Base-by-base conservation (phyloP, 2,113 vertebrate genomes). In the Hirundichthys speculiger region DNA sequence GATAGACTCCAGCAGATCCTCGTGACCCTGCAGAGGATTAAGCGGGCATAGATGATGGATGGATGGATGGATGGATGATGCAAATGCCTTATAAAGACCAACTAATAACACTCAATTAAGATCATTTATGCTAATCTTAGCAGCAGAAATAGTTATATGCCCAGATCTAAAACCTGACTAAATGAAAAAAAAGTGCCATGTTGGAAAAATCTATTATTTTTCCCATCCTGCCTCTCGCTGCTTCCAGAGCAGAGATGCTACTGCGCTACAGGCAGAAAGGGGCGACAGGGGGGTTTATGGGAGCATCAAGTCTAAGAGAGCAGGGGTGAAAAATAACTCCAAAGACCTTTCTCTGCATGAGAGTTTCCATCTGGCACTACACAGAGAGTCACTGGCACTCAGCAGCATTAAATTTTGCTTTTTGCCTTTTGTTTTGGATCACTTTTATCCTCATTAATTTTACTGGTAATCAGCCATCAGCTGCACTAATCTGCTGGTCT, bases 311-410 rank as follows among this genome's bases (percentile, higher is more conserved):
- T 74, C 70, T 66, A 40, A 69, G 59, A 82, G 68, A 83, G 57
- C 63, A 39, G 42, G 30, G 9, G 65, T 34, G 57, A 77, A 85
- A 41, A 86, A 84, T 80, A 86, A 76, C 64, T 84, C 72, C 58
- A 61, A 64, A 81, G 60, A 77, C 53, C 63, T 75, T 82, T 73
- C 62, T 61, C 72, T 73, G 58, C 73, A 73, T 19, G 67, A 71
- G 58, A 73, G 64, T 79, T 75, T 80, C 84, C 70, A 72, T 86
- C 74, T 79, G 75, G 73, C 63, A 73, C 59, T 54, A 66, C 49
- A 69, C 45, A 52, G 49, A 52, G 49, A 34, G 30, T 34, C 75
- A 64, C 40, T 3, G 30, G 65, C 42, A 43, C 68, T 54, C 58
- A 56, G 41, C 34, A 18, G 59, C 63, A 67, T 56, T 80, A 66